Base-by-base conservation (phyloP, 2,888 invertebrate species). In the Patella depressa region DNA sequence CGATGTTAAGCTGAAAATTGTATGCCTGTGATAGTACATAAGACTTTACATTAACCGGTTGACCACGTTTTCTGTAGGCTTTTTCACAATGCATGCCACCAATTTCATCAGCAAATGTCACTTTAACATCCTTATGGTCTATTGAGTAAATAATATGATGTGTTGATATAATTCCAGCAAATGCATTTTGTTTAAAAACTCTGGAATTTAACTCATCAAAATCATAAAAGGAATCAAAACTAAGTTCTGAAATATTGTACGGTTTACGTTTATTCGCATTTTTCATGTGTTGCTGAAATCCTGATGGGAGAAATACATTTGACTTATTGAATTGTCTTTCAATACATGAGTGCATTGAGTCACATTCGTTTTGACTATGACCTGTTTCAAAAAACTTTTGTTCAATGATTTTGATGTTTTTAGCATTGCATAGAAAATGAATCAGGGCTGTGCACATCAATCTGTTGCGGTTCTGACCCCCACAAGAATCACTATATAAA, bases 401-500 rank as follows among this genome's bases (percentile, higher is more conserved):
- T 14, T 19, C 65, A 65, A 65, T 17, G 19, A 65, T 12, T 24
- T 19, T 24, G 24, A 65, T 65, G 12, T 65, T 19, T 65, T 65
- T 65, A 65, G 19, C 19, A 12, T 65, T 65, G 24, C 14, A 65
- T 24, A 19, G 2, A 19, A 65, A 65, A 65, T 65, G 24, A 14
- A 65, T 19, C 24, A 65, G 24, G n/a, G 9, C 19, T 19, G 19
- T 65, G 11, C 59, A 65, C 59, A 65, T 65, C 9, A 65, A 19
- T 65, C 65, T 65, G 24, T 65, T 65, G n/a, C 19, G 9, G 24
- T 65, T 65, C 3, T 65, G 65, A 19, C 65, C 19, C 19, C 65
- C 65, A 65, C 65, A 65, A 19, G 65, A 65, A 65, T 65, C 65
- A 65, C 65, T 65, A 24, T 24, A 65, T 12, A 65, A 24, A 65